Percentiles rank a stretch among this genome's conserved stretches.
These are phyloP conservation scores for Alosa alosa DNA, from an alignment of 2,113 vertebrate genomes.

Conservation along the genomic window DNA sequence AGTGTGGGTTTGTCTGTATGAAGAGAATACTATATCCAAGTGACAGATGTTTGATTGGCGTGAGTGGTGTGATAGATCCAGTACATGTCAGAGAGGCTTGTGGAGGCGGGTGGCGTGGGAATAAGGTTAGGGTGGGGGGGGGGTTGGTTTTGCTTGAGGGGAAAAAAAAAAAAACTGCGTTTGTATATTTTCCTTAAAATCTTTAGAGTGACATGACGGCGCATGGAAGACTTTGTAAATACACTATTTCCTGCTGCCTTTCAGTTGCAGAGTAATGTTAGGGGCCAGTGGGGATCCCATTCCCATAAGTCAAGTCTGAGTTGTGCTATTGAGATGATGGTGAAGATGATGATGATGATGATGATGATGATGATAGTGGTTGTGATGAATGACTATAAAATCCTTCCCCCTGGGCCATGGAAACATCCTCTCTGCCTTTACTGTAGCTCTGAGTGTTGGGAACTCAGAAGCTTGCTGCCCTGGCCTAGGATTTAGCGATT, in stretches of 20 bases:
- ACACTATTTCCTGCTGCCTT: slow-evolving; percentile 25
- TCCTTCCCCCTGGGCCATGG: neutral
- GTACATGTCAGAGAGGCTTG: neutral
- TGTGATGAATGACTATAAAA: slow-evolving; percentile 9
- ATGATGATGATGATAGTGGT: neutral
- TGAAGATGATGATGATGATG: neutral
- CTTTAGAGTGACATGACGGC: slow-evolving; percentile 24
- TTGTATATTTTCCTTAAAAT: slow-evolving; percentile 47
- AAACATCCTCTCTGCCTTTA: slow-evolving; percentile 8
- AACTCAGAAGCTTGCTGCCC: neutral
- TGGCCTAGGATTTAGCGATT: slow-evolving; percentile 12
- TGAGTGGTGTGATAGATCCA: slow-evolving; percentile 28
- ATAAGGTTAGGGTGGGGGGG: neutral
- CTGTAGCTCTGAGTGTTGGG: neutral
- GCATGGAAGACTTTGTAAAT: slow-evolving; percentile 48
- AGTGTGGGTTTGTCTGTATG: slow-evolving; percentile 51
- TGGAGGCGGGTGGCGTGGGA: neutral
- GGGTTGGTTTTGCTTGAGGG: neutral
- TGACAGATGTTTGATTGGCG: slow-evolving; percentile 22
- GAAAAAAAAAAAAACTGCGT: slow-evolving; percentile 28
- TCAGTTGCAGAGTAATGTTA: slow-evolving; percentile 21
- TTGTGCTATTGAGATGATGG: neutral
- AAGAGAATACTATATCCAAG: slow-evolving; percentile 36
- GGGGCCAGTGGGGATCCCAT: slow-evolving; percentile 29
- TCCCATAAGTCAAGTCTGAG: slow-evolving; percentile 13